Evolutionary conservation across 2,797 vertebrate species (phyloP).

Genomic region (Spinus pinus): DNA sequence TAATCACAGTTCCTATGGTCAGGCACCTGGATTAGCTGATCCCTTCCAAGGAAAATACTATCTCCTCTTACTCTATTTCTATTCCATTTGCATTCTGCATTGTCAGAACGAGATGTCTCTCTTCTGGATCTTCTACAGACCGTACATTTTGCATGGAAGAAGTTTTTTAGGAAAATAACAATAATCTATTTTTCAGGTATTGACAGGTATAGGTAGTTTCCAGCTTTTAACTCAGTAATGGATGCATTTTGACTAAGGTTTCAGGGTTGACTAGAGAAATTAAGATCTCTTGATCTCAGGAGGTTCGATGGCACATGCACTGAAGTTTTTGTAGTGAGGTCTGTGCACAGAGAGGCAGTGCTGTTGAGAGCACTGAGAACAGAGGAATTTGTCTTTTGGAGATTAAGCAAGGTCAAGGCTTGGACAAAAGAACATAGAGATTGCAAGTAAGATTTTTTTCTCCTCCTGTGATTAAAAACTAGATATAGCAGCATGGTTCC

Average conservation of each 20-base stretch:
- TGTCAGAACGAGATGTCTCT: not conserved
- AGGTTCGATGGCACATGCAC: not conserved
- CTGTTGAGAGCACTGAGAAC: not conserved
- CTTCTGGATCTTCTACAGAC: not conserved
- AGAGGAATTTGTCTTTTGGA: not conserved
- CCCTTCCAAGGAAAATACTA: not conserved
- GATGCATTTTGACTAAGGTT: not conserved
- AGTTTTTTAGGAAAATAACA: not conserved
- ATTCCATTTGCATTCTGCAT: not conserved
- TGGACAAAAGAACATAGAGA: fast-evolving
- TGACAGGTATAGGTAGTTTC: not conserved
- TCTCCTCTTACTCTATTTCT: not conserved
- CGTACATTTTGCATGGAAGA: not conserved
- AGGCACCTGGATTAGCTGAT: not conserved
- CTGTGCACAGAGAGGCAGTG: not conserved
- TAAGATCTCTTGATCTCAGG: not conserved
- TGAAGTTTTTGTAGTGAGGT: not conserved
- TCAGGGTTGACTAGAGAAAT: not conserved
- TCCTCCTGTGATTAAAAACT: not conserved
- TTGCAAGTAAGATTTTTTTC: not conserved
- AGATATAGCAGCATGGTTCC: not conserved
- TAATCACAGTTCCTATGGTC: not conserved
- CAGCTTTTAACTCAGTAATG: not conserved
- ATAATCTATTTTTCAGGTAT: not conserved
- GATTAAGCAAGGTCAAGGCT: not conserved